Percentiles rank a stretch among this genome's conserved stretches.
Conservation (phyloP, 2,888 invertebrate genomes). For the Pyrrhosoma nymphula region DNA sequence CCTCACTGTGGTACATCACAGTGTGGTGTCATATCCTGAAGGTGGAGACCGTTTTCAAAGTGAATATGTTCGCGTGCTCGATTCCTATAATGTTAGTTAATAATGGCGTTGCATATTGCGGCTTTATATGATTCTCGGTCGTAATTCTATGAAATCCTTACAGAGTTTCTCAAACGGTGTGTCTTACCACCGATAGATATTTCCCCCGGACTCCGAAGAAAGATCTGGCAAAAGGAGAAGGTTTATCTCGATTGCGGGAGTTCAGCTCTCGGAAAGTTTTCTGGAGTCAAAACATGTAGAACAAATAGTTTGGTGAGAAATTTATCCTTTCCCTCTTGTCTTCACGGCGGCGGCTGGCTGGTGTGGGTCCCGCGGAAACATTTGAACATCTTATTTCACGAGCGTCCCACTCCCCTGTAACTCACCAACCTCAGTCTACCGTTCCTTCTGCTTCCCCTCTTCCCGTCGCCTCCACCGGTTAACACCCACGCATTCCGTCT, state of each 20-base stretch:
- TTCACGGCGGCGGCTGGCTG: not conserved
- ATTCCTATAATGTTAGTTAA: no score
- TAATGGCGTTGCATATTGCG: no score
- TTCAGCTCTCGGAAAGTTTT: not conserved
- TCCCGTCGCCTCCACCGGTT: not conserved
- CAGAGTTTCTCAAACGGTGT: not conserved
- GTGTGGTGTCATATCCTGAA: no score
- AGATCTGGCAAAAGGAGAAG: not conserved
- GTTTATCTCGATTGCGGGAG: not conserved
- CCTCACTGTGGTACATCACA: no score
- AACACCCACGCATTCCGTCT: not conserved
- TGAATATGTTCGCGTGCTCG: no score
- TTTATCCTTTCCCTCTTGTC: not conserved
- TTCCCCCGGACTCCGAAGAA: not conserved
- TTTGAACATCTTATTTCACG: slow-evolving; percentile 16
- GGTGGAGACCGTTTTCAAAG: no score
- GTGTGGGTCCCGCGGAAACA: not conserved
- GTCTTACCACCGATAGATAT: not conserved
- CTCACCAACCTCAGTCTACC: not conserved
- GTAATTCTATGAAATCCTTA: not conserved
- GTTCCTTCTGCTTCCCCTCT: not conserved
- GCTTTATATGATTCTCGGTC: no score
- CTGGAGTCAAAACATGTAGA: not conserved
- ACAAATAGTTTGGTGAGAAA: not conserved
- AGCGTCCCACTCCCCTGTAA: not conserved